Evolutionary conservation across 1,140 invertebrate genomes (phyloP).

Genomic region (Caerostris extrusa): DNA sequence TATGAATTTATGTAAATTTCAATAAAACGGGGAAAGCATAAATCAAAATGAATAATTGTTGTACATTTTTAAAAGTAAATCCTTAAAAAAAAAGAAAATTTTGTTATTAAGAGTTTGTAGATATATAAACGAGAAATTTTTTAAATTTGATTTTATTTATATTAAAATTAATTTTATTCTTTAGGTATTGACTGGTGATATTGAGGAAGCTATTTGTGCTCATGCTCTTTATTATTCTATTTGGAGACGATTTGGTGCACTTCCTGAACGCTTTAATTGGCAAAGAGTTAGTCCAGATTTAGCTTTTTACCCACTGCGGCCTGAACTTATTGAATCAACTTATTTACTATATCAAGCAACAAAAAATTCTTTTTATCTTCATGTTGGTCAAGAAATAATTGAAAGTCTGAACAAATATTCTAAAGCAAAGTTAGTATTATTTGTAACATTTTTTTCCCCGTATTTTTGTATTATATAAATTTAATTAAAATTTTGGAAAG

Average conservation of each 20-base stretch:
- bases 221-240: constrained; percentile 87
- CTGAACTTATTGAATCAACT: constrained; percentile 87
- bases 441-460: not conserved
- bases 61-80: no score
- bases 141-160: not conserved
- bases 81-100: no score
- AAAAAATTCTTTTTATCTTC: constrained; percentile 88
- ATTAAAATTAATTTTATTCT: not conserved
- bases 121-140: no score
- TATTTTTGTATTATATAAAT: not conserved
- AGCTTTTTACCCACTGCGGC: constrained; percentile 86
- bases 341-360: constrained; percentile 88
- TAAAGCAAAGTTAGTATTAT: constrained; percentile 82
- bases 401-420: constrained; percentile 85
- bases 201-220: constrained; percentile 88
- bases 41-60: no score
- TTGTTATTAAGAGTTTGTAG: no score
- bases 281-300: constrained; percentile 85
- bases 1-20: no score
- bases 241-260: constrained; percentile 86
- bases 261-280: constrained; percentile 89
- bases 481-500: not conserved
- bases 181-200: constrained; percentile 86
- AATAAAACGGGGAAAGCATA: no score
- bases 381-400: constrained; percentile 86